Evolutionary conservation across 2,888 invertebrate genomes (phyloP), one percentile per base, ranked within the genome.

Genomic region (Athripsodes cinereus): DNA sequence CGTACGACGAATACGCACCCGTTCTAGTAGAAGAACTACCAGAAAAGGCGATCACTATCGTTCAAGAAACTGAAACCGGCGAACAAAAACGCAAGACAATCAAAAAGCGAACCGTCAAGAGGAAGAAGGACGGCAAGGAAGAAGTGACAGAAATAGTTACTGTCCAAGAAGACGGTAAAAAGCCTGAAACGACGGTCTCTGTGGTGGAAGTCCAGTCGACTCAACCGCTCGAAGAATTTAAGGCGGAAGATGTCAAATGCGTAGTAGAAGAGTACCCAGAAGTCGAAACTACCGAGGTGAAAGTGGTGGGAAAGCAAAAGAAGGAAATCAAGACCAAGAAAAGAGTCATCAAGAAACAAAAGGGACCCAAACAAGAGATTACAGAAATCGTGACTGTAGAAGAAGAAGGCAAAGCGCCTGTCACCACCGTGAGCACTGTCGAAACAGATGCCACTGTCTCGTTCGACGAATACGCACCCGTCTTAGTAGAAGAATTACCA

Each of bases 71-170:
- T 18, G 68, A 69, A 22, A 66, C 71, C 34, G 71, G 70, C 65
- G 71, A 74, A 0, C 71, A 69, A 57, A 74, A 72, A 62, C 40
- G 18, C 1, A 69, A 65, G 66, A 60, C 64, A 22, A 64, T 65
- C 10, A 67, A 65, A 52, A 69, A 67, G 55, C 66, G 51, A 63
- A 62, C 69, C 2, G 68, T 69, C 22, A 73, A 69, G 60, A 70
- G 67, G 62, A 66, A 64, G 49, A 67, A 66, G 35, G 69, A 68
- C 3, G 50, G 46, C n/a, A 64, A 69, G 22, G 62, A 60, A 56
- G 70, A 71, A 63, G 66, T 71, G 18, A 70, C 72, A 13, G 68
- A 72, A 64, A 70, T 70, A 13, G 64, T 66, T 5, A 68, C 69
- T 2, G 66, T 71, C 1, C 63, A 44, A 10, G 46, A 44, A 26